Percentiles rank a stretch among this genome's conserved stretches.
Evolutionary conservation across 2,888 invertebrate genomes (phyloP).

Genomic region (Macaria liturata): DNA sequence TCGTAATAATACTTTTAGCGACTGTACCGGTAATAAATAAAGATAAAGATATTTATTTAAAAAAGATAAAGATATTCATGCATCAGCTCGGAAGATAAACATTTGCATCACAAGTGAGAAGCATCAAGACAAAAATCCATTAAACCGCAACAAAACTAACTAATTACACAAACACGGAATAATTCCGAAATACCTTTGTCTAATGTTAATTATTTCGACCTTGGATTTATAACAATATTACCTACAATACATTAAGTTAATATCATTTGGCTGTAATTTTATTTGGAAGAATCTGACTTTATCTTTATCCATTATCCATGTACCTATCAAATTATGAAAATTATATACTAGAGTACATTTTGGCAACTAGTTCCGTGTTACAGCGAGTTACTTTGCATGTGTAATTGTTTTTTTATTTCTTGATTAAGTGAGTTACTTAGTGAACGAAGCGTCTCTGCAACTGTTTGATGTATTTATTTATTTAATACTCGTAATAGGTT

Average conservation of each 20-base stretch:
- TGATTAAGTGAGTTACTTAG: not conserved
- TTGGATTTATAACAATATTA: slow-evolving; percentile 24
- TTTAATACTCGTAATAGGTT: no score
- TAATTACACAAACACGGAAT: slow-evolving; percentile 10
- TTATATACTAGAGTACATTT: slow-evolving; percentile 22
- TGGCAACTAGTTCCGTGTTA: slow-evolving; percentile 24
- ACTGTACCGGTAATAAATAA: no score
- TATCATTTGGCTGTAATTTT: slow-evolving; percentile 13
- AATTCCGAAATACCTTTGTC: slow-evolving; percentile 21
- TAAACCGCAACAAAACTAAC: no score
- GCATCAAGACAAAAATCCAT: slow-evolving; percentile 2
- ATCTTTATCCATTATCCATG: not conserved
- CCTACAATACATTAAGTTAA: slow-evolving; percentile 16
- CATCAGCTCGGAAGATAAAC: no score
- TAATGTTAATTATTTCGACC: slow-evolving; percentile 23
- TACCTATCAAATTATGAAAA: slow-evolving; percentile 31
- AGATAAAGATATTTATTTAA: no score
- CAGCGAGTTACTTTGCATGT: slow-evolving; percentile 18
- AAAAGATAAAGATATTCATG: no score
- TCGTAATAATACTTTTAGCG: no score
- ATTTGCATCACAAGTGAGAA: no score
- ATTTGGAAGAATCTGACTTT: slow-evolving; percentile 19
- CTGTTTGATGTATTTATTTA: no score
- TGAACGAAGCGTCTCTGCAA: no score
- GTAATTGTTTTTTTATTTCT: slow-evolving; percentile 18